Conservation (phyloP, 2,797 vertebrate species). For the Macroramphosus scolopax region DNA sequence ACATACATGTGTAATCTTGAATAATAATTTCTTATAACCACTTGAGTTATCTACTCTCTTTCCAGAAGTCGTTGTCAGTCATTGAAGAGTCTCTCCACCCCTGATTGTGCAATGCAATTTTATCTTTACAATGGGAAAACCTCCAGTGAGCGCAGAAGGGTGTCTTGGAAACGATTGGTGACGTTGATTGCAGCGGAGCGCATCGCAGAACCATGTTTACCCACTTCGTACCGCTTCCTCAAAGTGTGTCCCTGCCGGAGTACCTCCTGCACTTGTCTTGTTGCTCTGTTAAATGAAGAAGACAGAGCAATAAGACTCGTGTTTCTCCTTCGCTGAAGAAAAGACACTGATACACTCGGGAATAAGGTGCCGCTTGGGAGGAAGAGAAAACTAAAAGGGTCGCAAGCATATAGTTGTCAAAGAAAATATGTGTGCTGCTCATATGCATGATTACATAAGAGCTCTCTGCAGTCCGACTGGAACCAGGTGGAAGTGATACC, state of each 20-base stretch:
- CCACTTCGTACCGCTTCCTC: slow-evolving; percentile 30
- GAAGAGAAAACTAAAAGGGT: slow-evolving; percentile 21
- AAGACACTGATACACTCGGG: slow-evolving; percentile 5
- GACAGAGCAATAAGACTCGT: slow-evolving; percentile 35
- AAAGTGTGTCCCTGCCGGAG: slow-evolving; percentile 60
- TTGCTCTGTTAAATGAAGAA: slow-evolving; percentile 69
- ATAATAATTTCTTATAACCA: too few species aligned
- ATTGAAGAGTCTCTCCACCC: too few species aligned
- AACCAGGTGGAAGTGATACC: slow-evolving; percentile 18
- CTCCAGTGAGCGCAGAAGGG: slow-evolving; percentile 37
- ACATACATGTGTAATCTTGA: too few species aligned
- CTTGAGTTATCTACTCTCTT: too few species aligned
- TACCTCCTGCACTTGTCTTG: slow-evolving; percentile 58
- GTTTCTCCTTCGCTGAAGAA: too few species aligned
- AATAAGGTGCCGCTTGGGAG: slow-evolving; percentile 16
- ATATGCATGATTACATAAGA: slow-evolving; percentile 32
- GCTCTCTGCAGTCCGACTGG: slow-evolving; percentile 20
- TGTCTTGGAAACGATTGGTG: slow-evolving; percentile 13
- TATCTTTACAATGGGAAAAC: slow-evolving; percentile 22
- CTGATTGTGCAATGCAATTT: slow-evolving; percentile 10
- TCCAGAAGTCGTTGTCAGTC: too few species aligned
- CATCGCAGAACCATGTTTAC: too few species aligned
- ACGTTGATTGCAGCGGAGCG: not conserved
- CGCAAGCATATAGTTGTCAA: slow-evolving; percentile 21
- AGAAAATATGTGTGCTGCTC: slow-evolving; percentile 25